Percentiles rank a stretch among this genome's conserved stretches.
Evolutionary conservation across 2,797 vertebrate species (phyloP).

Genomic region (Sebastes hopkinsi): DNA sequence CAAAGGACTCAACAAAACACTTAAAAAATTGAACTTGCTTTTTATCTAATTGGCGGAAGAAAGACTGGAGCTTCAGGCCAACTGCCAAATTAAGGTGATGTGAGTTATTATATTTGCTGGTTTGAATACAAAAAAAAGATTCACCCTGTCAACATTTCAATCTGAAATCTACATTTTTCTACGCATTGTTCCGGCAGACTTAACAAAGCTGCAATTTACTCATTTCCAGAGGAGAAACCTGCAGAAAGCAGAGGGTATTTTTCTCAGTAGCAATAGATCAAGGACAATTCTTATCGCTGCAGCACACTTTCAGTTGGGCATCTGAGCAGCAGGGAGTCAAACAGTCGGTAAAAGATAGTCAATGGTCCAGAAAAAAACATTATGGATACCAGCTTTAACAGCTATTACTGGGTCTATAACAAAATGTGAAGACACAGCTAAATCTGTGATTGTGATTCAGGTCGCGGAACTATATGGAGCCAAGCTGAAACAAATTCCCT

Average conservation of each 20-base stretch:
- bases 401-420: not conserved
- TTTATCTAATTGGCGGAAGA: constrained; percentile 16
- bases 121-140: not conserved
- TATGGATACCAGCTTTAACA: constrained; percentile 3
- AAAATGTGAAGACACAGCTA: constrained; percentile 3
- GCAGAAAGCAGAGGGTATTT: constrained; percentile 6
- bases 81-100: constrained; percentile 1
- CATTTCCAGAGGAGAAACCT: not conserved
- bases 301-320: not conserved
- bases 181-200: not conserved
- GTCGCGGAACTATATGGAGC: not conserved
- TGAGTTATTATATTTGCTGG: not conserved
- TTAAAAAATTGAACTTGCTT: constrained; percentile 20
- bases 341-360: constrained; percentile 1
- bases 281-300: constrained; percentile 19
- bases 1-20: constrained; percentile 4
- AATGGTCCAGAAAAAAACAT: constrained; percentile 8
- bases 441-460: not conserved
- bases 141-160: not conserved
- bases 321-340: constrained; percentile 17
- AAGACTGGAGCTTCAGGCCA: not conserved
- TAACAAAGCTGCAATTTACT: not conserved
- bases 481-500: constrained; percentile 5
- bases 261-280: not conserved
- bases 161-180: not conserved